These are phyloP conservation scores for Pagrus major DNA, from an alignment of 2,113 vertebrate genomes.

Conservation along the genomic window DNA sequence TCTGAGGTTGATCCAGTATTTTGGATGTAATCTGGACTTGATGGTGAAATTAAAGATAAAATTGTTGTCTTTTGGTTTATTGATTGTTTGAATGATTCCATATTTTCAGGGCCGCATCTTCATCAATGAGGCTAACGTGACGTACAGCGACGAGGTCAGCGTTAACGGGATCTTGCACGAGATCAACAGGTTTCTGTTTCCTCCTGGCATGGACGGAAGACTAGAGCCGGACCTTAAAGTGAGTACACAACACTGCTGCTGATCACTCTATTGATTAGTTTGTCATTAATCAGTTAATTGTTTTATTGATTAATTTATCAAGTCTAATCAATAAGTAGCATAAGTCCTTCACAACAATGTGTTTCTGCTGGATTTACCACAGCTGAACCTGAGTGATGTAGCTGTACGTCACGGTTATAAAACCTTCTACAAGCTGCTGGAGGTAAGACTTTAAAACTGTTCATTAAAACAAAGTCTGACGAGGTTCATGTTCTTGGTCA, in stretches of 20 bases:
- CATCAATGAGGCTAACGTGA: conserved; percentile 86
- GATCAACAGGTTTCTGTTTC: conserved; percentile 87
- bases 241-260: background rate
- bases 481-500: background rate
- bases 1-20: too few relatives aligned
- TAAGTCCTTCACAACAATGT: background rate
- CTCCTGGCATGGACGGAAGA: conserved; percentile 70
- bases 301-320: too few relatives aligned
- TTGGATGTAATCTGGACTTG: background rate
- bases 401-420: conserved; percentile 85
- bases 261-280: background rate
- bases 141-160: conserved; percentile 82
- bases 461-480: background rate
- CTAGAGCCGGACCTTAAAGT: conserved; percentile 66
- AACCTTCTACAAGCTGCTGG: conserved; percentile 88
- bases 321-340: background rate
- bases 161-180: conserved; percentile 91
- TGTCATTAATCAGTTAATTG: background rate
- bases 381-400: conserved; percentile 87
- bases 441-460: conserved; percentile 81
- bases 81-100: background rate
- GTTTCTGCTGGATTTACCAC: conserved; percentile 2
- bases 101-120: conserved; percentile 80
- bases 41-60: background rate
- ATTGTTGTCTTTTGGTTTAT: background rate